These are phyloP conservation scores for Lamproptera curius DNA, from an alignment of 2,888 invertebrate genomes.

Conservation along the genomic window DNA sequence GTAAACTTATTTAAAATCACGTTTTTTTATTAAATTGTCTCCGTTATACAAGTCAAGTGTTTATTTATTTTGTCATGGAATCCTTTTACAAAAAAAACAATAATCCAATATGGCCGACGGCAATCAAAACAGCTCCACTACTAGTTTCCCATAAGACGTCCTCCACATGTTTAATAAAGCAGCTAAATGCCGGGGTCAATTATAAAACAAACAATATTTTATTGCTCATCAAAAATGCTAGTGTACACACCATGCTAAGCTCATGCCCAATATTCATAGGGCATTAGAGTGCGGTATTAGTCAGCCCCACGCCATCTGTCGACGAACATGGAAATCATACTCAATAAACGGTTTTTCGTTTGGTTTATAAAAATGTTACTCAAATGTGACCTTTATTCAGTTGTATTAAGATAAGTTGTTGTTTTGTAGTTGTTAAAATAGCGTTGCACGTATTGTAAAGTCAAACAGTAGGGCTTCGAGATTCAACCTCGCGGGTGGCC, in stretches of 20 bases:
- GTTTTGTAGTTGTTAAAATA: slow-evolving; percentile 11
- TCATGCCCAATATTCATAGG: slow-evolving; percentile 33
- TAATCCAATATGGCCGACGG: too few species aligned
- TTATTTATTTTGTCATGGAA: too few species aligned
- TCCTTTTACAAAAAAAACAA: too few species aligned
- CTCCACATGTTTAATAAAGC: slow-evolving; percentile 25
- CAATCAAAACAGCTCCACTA: slow-evolving; percentile 5
- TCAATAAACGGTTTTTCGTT: slow-evolving; percentile 6
- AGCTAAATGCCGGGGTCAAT: slow-evolving; percentile 35
- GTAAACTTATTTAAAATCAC: too few species aligned
- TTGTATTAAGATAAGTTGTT: slow-evolving; percentile 18
- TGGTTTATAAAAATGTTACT: background rate
- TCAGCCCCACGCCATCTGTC: slow-evolving; percentile 64
- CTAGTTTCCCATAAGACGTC: slow-evolving; percentile 16
- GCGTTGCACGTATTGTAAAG: slow-evolving; percentile 40
- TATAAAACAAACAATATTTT: slow-evolving; percentile 50
- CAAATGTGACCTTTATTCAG: slow-evolving; percentile 27
- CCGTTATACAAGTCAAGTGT: too few species aligned
- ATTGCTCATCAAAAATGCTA: slow-evolving; percentile 48
- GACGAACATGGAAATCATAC: slow-evolving; percentile 30
- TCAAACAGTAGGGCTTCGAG: slow-evolving; percentile 46
- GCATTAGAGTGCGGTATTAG: slow-evolving; percentile 49
- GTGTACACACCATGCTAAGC: slow-evolving; percentile 28
- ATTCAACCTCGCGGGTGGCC: slow-evolving; percentile 63
- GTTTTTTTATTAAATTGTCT: too few species aligned